Base-by-base conservation (phyloP, 2,113 vertebrate genomes). In the Percina caprodes region DNA sequence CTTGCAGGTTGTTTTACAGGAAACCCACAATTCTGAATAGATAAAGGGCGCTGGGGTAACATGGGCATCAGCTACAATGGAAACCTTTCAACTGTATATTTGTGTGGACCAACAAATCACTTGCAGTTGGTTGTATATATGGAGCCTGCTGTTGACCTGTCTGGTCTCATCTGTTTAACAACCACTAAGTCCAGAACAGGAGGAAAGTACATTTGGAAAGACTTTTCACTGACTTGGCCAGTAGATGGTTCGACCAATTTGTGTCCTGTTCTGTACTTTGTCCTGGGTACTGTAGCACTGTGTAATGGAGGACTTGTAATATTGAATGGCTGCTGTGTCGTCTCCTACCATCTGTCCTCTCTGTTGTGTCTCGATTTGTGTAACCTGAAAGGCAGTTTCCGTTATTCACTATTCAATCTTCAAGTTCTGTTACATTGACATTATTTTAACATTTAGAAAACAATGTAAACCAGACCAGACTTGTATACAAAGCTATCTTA, bases 1-100 rank as follows among this genome's bases (percentile, higher is more conserved):
- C 87, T 74, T 81, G 77, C 89, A 90, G 82, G 90, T 93, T 89
- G 86, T 87, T 55, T 86, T 90, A 69, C 83, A 71, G 78, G 61
- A 73, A 72, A 85, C 62, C 82, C 83, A 82, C 89, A 92, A 83
- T 85, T 90, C 83, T 88, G 67, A 80, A 60, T 77, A 86, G 79
- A 88, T 80, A 80, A 77, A 85, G 65, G 73, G 13, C 12, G 30
- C 30, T 30, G 56, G 65, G 63, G 61, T 77, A 75, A 63, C 52
- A 60, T 60, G 61, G 65, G 18, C 35, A 49, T 82, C 46, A 3
- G 21, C 48, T 24, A 5, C n/a, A 62, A 24, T 46, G 42, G 39
- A 67, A 84, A 72, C 10, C 49, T 56, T 80, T 84, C 16, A 78
- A 51, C 13, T 72, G 62, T 5, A 48, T 66, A 45, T 71, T 82